These are phyloP conservation scores for Diuraphis noxia DNA, from an alignment of 1,140 invertebrate species.

Conservation along the genomic window DNA sequence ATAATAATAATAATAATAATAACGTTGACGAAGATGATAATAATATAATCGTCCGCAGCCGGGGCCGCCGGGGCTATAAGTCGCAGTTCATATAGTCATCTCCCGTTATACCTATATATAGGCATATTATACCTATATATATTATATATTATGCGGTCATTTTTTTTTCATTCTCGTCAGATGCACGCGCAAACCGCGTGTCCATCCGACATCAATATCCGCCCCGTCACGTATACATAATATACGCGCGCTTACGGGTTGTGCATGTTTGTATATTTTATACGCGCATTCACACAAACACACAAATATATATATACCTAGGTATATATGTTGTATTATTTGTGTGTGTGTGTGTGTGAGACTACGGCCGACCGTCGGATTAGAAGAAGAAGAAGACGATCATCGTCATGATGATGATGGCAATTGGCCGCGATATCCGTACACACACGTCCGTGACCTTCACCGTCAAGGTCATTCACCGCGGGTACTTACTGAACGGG, in stretches of 20 bases:
- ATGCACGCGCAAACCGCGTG: background rate
- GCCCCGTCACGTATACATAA: constrained; percentile 38
- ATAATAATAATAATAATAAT: background rate
- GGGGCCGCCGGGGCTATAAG: background rate
- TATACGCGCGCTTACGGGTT: background rate
- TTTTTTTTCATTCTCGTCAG: background rate
- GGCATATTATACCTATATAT: background rate
- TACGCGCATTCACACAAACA: background rate
- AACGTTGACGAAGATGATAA: background rate
- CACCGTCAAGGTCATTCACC: constrained; percentile 47
- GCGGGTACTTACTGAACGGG: background rate
- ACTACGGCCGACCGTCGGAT: background rate
- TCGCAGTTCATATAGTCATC: constrained; percentile 17
- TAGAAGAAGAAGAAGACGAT: background rate
- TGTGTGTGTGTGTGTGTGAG: too few species aligned
- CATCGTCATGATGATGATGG: background rate
- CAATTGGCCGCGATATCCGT: constrained; percentile 46
- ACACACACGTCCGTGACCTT: constrained; percentile 41
- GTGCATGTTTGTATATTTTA: background rate
- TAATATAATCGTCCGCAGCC: background rate
- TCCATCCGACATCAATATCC: background rate
- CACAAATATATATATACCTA: too few species aligned
- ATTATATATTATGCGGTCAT: background rate
- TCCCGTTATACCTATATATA: constrained; percentile 27
- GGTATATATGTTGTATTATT: background rate